Percentiles rank a stretch among this genome's conserved stretches.
Conservation (phyloP, 2,797 vertebrate species). For the Thaleichthys pacificus region DNA sequence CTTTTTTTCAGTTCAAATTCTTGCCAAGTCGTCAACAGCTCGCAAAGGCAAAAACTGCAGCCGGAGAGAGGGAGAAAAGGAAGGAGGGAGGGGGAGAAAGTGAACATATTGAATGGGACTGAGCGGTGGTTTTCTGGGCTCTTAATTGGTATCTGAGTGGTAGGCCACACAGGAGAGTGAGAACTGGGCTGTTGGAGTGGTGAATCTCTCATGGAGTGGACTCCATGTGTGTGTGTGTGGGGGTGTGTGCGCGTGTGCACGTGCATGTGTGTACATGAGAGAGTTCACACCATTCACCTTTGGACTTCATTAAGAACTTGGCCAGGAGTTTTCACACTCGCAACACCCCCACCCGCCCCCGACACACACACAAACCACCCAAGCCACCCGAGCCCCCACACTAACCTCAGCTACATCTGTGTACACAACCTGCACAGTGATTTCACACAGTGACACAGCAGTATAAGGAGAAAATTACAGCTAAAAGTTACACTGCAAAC, state of each 20-base stretch:
- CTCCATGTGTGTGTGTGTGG: background rate
- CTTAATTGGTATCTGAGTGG: conserved; percentile 33
- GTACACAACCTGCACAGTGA: conserved; percentile 40
- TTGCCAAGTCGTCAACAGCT: conserved; percentile 36
- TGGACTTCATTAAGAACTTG: conserved; percentile 59
- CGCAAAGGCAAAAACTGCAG: background rate
- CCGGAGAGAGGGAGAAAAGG: background rate
- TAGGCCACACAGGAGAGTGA: conserved; percentile 29
- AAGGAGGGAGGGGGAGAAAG: background rate
- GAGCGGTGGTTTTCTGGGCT: conserved; percentile 7
- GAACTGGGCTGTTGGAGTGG: conserved; percentile 25
- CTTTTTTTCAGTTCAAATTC: no score
- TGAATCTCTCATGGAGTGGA: conserved; percentile 22
- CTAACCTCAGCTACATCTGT: conserved; percentile 13
- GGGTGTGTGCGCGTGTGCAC: no score
- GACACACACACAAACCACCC: background rate
- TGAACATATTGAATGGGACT: conserved; percentile 14
- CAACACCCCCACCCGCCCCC: conserved; percentile 15
- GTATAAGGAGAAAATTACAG: conserved; percentile 28
- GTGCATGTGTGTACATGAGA: background rate
- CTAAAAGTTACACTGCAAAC: conserved; percentile 36
- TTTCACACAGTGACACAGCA: conserved; percentile 28
- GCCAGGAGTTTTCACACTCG: conserved; percentile 44
- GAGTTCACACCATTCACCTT: conserved; percentile 46
- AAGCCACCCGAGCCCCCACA: background rate